These are phyloP conservation scores for Lophius piscatorius DNA, from an alignment of 2,113 vertebrate species.

Conservation along the genomic window DNA sequence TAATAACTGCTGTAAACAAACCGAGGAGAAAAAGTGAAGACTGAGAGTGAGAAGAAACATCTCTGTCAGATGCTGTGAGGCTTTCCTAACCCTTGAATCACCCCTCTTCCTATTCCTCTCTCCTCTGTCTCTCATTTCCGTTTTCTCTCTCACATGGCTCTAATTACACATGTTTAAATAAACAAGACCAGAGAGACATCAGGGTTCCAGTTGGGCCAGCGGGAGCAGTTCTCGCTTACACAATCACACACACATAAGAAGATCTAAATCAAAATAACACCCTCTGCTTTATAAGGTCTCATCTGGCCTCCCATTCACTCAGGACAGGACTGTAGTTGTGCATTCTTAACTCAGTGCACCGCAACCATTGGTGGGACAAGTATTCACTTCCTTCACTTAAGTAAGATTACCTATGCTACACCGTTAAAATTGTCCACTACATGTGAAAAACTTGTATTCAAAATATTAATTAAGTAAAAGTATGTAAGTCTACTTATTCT, in stretches of 20 bases:
- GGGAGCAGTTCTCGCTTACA: conserved; percentile 41
- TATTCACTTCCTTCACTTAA: no score
- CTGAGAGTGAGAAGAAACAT: conserved; percentile 15
- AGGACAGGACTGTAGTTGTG: background rate
- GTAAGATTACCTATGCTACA: no score
- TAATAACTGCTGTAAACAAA: background rate
- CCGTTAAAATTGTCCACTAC: no score
- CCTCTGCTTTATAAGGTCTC: background rate
- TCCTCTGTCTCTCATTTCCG: conserved; percentile 10
- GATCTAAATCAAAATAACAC: conserved; percentile 14
- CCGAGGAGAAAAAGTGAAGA: background rate
- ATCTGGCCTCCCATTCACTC: no score
- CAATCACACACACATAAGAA: conserved; percentile 30
- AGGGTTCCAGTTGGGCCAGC: conserved; percentile 50
- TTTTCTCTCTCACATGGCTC: conserved; percentile 58
- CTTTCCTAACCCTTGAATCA: conserved; percentile 45
- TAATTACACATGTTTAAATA: conserved; percentile 70
- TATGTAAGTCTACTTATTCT: no score
- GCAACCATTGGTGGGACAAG: no score
- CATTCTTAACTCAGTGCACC: no score
- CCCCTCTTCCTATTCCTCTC: background rate
- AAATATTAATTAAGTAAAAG: no score
- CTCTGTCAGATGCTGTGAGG: conserved; percentile 39
- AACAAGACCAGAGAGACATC: conserved; percentile 55
- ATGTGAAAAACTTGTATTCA: no score